Evolutionary conservation across 2,888 invertebrate genomes (phyloP).

Genomic region (Platycheirus albimanus): DNA sequence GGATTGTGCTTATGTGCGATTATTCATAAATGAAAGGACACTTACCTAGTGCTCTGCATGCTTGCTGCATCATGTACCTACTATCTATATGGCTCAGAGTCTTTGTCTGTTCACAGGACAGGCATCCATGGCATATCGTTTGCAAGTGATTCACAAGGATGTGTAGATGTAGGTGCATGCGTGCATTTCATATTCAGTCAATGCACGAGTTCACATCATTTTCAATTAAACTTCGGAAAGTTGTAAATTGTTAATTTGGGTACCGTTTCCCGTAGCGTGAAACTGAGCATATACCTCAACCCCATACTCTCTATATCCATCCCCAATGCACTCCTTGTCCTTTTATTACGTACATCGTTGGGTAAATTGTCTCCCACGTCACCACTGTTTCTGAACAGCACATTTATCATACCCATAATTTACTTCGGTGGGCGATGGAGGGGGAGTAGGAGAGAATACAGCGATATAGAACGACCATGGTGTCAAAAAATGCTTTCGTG

Average conservation of each 20-base stretch:
- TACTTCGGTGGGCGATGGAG: too few species aligned
- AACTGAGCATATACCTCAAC: conserved; percentile 21
- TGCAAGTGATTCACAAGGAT: background rate
- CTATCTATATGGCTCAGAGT: background rate
- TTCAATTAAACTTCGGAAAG: conserved; percentile 71
- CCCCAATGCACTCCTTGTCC: too few species aligned
- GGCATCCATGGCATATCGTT: background rate
- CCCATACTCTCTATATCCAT: background rate
- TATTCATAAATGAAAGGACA: conserved; percentile 40
- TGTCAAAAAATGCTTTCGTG: conserved; percentile 16
- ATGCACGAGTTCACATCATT: conserved; percentile 56
- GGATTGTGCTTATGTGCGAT: conserved; percentile 23
- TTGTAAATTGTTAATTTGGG: conserved; percentile 66
- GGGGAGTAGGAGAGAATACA: too few species aligned
- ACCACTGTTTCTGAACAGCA: conserved; percentile 14
- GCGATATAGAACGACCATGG: too few species aligned
- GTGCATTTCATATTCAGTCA: conserved; percentile 53
- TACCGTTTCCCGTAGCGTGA: conserved; percentile 49
- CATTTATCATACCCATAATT: conserved; percentile 35
- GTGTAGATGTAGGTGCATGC: too few species aligned
- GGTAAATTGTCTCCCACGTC: conserved; percentile 3
- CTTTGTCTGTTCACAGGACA: conserved; percentile 4
- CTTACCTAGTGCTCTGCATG: background rate
- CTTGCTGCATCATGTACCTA: background rate
- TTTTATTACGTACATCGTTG: background rate